phyloP scores from a whole-genome alignment of 1,140 invertebrate species.

The Bombyx mandarina region DNA sequence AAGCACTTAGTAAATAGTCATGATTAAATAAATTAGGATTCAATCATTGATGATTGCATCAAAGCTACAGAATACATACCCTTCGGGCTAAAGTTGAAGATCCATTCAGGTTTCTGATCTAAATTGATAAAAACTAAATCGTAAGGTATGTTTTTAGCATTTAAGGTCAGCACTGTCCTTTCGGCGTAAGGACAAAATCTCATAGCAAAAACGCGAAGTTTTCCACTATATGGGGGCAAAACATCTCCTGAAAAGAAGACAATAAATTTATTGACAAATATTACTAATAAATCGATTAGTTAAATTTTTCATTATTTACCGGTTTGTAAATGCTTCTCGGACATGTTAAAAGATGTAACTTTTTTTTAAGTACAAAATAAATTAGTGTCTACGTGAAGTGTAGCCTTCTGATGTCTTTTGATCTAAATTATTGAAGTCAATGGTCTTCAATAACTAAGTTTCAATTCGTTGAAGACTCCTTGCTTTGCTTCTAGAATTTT shows the following conservation, averaged over 20 bases:
- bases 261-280: slow-evolving; percentile 2
- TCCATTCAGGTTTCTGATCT: slow-evolving; percentile 88
- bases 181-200: slow-evolving; percentile 93
- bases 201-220: slow-evolving; percentile 89
- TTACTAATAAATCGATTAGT: slow-evolving; percentile 2
- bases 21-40: neutral
- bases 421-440: no score
- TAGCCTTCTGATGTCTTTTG: no score
- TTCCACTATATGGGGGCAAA: slow-evolving; percentile 65
- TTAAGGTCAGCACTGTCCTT: slow-evolving; percentile 83
- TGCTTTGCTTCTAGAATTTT: no score
- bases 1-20: neutral
- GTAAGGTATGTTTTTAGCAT: slow-evolving; percentile 87
- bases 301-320: slow-evolving; percentile 28
- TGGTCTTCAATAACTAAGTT: no score
- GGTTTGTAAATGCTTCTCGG: slow-evolving; percentile 62
- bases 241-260: slow-evolving; percentile 44
- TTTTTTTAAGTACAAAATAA: neutral
- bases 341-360: slow-evolving; percentile 29
- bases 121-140: slow-evolving; percentile 89
- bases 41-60: neutral
- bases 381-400: neutral
- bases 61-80: slow-evolving; percentile 33
- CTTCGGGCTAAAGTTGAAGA: slow-evolving; percentile 75
- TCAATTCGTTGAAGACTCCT: no score